phyloP scores from a whole-genome alignment of 2,797 vertebrate genomes.

The Schizopygopsis malacanthus region DNA sequence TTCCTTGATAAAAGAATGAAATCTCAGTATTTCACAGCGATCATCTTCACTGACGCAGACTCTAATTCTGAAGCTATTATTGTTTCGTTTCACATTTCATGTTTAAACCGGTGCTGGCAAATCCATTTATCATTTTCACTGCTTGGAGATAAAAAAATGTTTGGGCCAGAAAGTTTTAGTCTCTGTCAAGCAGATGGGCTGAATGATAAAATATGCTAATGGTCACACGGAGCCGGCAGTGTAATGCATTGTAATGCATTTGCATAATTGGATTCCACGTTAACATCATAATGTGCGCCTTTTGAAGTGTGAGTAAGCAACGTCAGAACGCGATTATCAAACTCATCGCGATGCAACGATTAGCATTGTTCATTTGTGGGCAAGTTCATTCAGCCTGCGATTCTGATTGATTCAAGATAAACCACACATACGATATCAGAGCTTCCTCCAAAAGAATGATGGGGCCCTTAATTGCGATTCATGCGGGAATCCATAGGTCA shows the following conservation, averaged over 20 bases:
- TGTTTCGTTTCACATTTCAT: background rate
- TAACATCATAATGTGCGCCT: background rate
- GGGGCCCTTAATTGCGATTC: background rate
- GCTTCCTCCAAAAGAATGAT: background rate
- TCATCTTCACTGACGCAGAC: background rate
- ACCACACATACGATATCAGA: background rate
- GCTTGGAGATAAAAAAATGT: background rate
- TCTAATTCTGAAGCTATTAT: background rate
- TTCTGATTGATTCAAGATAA: slow-evolving; percentile 25
- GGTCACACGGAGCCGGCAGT: background rate
- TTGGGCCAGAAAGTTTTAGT: background rate
- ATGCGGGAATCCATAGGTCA: background rate
- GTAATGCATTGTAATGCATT: background rate
- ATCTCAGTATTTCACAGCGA: background rate
- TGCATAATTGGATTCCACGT: slow-evolving; percentile 27
- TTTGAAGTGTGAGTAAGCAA: background rate
- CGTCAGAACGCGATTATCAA: background rate
- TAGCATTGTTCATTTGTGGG: slow-evolving; percentile 11
- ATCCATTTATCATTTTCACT: background rate
- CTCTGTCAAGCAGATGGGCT: background rate
- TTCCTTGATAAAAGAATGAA: background rate
- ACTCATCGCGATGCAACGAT: background rate
- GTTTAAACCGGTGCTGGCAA: background rate
- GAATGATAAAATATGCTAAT: slow-evolving; percentile 14
- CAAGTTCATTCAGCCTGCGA: slow-evolving; percentile 1